These are phyloP conservation scores for Lamellibrachia columna DNA, from an alignment of 2,888 invertebrate genomes.

Conservation along the genomic window DNA sequence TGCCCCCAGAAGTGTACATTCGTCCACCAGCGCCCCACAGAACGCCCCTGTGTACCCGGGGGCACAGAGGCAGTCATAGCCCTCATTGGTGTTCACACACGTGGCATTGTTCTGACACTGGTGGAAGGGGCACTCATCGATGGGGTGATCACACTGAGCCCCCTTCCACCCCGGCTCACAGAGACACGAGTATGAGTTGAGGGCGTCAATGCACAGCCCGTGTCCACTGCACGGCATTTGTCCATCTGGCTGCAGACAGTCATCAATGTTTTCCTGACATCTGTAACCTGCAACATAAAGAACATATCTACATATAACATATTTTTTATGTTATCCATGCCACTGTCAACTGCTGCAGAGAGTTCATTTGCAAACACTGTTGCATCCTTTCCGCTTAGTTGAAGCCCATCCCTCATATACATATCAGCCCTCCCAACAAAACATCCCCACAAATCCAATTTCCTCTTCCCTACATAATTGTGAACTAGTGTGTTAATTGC, in stretches of 20 bases:
- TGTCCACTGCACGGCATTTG: slow-evolving; percentile 32
- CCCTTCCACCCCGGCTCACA: slow-evolving; percentile 42
- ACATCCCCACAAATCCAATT: too few species aligned
- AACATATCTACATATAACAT: not conserved
- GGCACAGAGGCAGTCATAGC: slow-evolving; percentile 22
- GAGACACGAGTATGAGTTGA: slow-evolving; percentile 36
- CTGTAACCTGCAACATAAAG: slow-evolving; percentile 26
- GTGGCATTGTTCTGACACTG: slow-evolving; percentile 35
- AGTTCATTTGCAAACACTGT: too few species aligned
- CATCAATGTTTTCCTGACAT: slow-evolving; percentile 38
- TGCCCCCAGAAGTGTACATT: slow-evolving; percentile 25
- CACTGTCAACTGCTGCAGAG: too few species aligned
- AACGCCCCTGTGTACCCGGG: slow-evolving; percentile 30
- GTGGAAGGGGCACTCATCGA: slow-evolving; percentile 28
- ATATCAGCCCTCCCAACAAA: too few species aligned
- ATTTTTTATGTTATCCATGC: too few species aligned
- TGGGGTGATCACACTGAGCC: slow-evolving; percentile 32
- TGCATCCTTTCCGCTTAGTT: too few species aligned
- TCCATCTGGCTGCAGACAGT: slow-evolving; percentile 30
- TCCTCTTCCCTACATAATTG: too few species aligned
- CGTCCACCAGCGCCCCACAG: slow-evolving; percentile 34
- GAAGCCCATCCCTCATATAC: too few species aligned
- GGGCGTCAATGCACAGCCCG: slow-evolving; percentile 37
- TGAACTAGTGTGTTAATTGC: too few species aligned
- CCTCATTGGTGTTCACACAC: slow-evolving; percentile 30